Evolutionary conservation across 2,888 invertebrate genomes (phyloP).

Genomic region (Agrochola litura): DNA sequence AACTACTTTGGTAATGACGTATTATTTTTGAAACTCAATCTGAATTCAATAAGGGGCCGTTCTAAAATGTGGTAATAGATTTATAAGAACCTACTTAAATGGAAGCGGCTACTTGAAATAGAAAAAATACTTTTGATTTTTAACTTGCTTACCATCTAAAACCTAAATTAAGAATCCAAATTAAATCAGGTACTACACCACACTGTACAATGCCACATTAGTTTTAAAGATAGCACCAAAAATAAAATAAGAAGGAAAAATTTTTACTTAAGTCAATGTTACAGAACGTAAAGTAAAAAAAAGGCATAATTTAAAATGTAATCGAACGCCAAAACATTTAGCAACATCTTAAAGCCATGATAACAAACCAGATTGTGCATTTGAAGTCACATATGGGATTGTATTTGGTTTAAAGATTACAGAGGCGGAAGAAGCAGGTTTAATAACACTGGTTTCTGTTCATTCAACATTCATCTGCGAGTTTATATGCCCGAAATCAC

Average conservation of each 20-base stretch:
- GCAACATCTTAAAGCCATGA: slow-evolving; percentile 49
- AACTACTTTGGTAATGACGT: slow-evolving; percentile 69
- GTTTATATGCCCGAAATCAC: slow-evolving; percentile 6
- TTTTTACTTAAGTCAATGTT: slow-evolving; percentile 16
- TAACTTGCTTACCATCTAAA: too few relatives aligned
- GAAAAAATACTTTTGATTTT: background rate
- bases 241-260: slow-evolving; percentile 4
- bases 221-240: background rate
- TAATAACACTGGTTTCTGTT: slow-evolving; percentile 1
- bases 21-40: slow-evolving; percentile 63
- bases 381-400: slow-evolving; percentile 51
- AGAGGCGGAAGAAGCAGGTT: slow-evolving; percentile 35
- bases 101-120: background rate
- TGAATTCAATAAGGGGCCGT: slow-evolving; percentile 42
- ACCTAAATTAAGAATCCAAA: background rate
- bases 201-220: background rate
- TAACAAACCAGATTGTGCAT: slow-evolving; percentile 56
- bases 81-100: slow-evolving; percentile 2
- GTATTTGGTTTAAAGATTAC: slow-evolving; percentile 55
- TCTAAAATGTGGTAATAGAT: slow-evolving; percentile 23
- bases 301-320: slow-evolving; percentile 32
- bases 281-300: slow-evolving; percentile 28
- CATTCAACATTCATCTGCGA: slow-evolving; percentile 14
- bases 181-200: background rate
- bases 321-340: slow-evolving; percentile 60